Evolutionary conservation across 2,797 vertebrate species (phyloP).

Genomic region (Enteromius afrohamiltoni): DNA sequence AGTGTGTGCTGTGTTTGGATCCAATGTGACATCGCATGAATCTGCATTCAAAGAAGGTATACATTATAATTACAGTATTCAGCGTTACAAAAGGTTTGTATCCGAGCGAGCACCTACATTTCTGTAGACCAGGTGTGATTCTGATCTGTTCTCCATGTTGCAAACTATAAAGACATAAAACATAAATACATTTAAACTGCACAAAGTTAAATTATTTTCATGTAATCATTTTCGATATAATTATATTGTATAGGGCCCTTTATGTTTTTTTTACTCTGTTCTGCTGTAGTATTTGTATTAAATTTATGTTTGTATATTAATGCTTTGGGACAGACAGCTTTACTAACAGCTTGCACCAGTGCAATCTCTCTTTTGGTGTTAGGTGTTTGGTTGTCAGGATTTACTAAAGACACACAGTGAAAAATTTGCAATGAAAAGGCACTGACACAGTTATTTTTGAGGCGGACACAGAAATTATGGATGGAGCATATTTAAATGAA

Average conservation of each 20-base stretch:
- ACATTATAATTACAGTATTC: not conserved
- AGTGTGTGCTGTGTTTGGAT: not conserved
- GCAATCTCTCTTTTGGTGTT: not conserved
- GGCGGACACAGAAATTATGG: too few species aligned
- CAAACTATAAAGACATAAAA: not conserved
- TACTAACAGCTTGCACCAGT: not conserved
- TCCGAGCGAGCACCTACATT: not conserved
- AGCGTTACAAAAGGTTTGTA: not conserved
- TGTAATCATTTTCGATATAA: not conserved
- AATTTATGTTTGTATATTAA: not conserved
- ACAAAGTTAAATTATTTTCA: not conserved
- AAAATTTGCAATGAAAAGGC: not conserved
- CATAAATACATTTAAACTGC: not conserved
- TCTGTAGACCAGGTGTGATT: not conserved
- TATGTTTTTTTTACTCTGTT: not conserved
- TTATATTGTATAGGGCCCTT: not conserved
- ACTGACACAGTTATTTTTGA: not conserved
- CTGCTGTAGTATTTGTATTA: not conserved
- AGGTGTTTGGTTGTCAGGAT: not conserved
- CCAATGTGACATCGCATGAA: not conserved
- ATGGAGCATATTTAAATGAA: too few species aligned
- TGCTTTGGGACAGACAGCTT: too few species aligned
- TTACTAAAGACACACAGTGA: not conserved
- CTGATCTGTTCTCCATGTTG: constrained; percentile 4
- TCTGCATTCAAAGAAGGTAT: not conserved